phyloP scores from a whole-genome alignment of 2,113 vertebrate species.

The Columbina picui region DNA sequence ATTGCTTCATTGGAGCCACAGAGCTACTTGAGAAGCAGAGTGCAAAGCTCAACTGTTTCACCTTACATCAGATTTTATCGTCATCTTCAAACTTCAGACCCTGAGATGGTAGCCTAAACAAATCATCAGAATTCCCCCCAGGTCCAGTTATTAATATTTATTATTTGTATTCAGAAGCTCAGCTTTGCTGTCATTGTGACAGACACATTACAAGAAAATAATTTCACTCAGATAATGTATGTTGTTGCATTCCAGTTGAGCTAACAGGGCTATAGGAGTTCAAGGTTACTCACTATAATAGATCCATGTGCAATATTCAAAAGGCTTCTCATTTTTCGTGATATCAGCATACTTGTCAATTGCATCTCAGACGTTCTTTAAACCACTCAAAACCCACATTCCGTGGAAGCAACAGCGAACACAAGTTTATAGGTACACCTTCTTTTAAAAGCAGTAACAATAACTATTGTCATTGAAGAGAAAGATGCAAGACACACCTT shows the following conservation, averaged over 20 bases:
- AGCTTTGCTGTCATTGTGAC: background rate
- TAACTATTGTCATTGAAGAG: background rate
- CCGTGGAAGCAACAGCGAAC: background rate
- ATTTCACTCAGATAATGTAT: background rate
- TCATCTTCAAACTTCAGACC: background rate
- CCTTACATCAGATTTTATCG: background rate
- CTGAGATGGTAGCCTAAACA: background rate
- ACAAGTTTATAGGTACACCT: background rate
- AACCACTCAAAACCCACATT: background rate
- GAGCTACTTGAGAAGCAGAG: background rate
- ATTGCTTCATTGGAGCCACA: background rate
- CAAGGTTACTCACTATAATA: background rate
- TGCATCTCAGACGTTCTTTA: background rate
- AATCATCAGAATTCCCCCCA: background rate
- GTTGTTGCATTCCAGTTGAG: background rate
- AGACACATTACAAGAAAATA: background rate
- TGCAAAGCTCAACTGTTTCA: background rate
- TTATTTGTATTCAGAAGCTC: background rate
- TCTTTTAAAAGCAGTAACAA: background rate
- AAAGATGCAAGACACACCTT: background rate
- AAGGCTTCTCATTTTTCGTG: background rate
- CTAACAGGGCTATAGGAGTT: background rate
- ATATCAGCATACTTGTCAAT: background rate
- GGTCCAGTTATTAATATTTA: background rate
- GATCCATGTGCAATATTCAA: background rate